Conservation (phyloP, 2,888 invertebrate genomes). For the Amblyjoppa proteus region DNA sequence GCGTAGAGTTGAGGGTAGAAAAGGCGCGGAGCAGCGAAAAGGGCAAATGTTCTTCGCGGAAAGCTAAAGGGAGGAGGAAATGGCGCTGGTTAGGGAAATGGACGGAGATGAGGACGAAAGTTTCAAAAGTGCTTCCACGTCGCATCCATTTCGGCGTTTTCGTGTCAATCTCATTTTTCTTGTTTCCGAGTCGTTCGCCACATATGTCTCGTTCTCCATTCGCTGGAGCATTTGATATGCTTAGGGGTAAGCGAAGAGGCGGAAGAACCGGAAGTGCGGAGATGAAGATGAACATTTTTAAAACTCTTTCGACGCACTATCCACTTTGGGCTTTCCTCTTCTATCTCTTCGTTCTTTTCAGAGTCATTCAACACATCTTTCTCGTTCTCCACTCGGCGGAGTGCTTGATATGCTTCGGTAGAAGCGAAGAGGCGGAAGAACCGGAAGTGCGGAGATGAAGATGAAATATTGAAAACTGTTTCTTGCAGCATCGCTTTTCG, state of each 20-base stretch:
- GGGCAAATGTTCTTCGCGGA: background rate
- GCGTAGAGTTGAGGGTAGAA: background rate
- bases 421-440: background rate
- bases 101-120: slow-evolving; percentile 8
- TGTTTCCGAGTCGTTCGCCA: background rate
- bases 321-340: too few relatives aligned
- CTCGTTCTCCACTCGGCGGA: too few relatives aligned
- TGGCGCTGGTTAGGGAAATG: background rate
- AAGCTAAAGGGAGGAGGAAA: background rate
- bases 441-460: background rate
- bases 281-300: too few relatives aligned
- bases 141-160: background rate
- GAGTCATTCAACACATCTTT: too few relatives aligned
- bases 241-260: background rate
- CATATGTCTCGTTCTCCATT: slow-evolving; percentile 8
- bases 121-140: slow-evolving; percentile 16
- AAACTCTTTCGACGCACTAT: too few relatives aligned
- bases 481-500: background rate
- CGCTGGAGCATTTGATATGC: background rate
- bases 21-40: background rate
- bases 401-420: too few relatives aligned
- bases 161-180: background rate
- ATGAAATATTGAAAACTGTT: background rate
- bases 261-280: background rate
- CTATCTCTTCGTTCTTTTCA: too few relatives aligned